Percentiles rank a stretch among this genome's conserved stretches.
phyloP scores from a whole-genome alignment of 2,113 vertebrate genomes.

The Myrmecophaga tridactyla region DNA sequence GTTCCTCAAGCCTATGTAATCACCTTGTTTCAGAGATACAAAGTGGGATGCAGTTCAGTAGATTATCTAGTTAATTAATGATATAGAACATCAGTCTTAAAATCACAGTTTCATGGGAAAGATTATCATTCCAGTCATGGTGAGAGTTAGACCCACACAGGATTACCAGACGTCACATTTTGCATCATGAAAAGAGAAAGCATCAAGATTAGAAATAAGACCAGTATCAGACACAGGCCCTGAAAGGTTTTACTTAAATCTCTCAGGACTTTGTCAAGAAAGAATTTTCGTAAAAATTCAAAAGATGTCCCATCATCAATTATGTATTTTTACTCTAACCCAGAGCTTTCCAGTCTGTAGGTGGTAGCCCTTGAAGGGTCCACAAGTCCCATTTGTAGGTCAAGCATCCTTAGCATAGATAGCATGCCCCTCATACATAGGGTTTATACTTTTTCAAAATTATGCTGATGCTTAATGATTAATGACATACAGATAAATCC shows the following conservation, averaged over 20 bases:
- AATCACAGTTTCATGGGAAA: background rate
- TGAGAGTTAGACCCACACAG: background rate
- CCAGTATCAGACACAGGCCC: background rate
- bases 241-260: constrained; percentile 27
- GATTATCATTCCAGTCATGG: background rate
- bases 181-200: background rate
- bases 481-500: background rate
- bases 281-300: background rate
- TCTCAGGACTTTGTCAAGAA: background rate
- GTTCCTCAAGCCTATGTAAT: background rate
- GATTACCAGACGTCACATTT: background rate
- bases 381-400: background rate
- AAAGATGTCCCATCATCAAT: background rate
- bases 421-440: background rate
- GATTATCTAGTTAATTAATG: background rate
- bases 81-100: background rate
- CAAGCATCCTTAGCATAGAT: background rate
- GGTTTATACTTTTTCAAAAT: background rate
- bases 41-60: background rate
- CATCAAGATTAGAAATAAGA: background rate
- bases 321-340: background rate
- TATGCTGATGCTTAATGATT: background rate
- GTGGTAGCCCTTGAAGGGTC: background rate
- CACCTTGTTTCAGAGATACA: background rate
- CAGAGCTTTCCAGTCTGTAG: background rate